Percentiles rank a stretch among this genome's conserved stretches.
These are phyloP conservation scores for Pollicipes pollicipes DNA, from an alignment of 1,140 invertebrate species.

Conservation along the genomic window DNA sequence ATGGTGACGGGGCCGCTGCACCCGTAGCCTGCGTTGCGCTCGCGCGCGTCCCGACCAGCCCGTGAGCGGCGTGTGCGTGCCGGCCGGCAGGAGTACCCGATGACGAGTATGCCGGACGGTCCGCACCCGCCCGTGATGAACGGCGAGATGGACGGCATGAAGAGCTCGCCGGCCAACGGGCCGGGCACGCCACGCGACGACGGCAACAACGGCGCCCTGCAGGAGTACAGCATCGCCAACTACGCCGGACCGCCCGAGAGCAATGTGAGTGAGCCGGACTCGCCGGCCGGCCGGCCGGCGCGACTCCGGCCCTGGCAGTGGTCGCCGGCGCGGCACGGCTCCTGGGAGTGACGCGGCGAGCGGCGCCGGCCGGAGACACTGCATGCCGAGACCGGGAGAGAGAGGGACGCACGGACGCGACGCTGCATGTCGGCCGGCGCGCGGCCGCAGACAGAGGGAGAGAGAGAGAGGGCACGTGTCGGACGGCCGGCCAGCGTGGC, in stretches of 20 bases:
- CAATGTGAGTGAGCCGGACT: conserved; percentile 16
- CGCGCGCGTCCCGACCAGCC: too few species aligned
- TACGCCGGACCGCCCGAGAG: conserved; percentile 38
- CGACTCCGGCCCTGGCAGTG: background rate
- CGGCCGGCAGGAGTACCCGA: conserved; percentile 40
- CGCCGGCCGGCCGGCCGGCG: background rate
- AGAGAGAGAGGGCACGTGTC: too few species aligned
- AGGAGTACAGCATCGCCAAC: conserved; percentile 78
- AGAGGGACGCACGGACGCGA: too few species aligned
- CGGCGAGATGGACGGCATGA: conserved; percentile 89
- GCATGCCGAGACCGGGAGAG: too few species aligned
- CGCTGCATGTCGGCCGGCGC: background rate
- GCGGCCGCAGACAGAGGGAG: too few species aligned
- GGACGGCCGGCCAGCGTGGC: background rate
- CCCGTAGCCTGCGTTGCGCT: too few species aligned
- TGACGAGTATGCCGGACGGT: conserved; percentile 53
- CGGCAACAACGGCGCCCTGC: conserved; percentile 58
- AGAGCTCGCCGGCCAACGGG: conserved; percentile 84
- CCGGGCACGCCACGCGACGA: conserved; percentile 88
- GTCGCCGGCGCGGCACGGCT: background rate
- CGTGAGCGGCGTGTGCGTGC: background rate
- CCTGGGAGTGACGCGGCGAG: conserved; percentile 3
- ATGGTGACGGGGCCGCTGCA: too few species aligned
- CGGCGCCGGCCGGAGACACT: too few species aligned
- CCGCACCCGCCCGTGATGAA: conserved; percentile 60